phyloP scores from a whole-genome alignment of 2,888 invertebrate species.

The Megalurothrips usitatus region DNA sequence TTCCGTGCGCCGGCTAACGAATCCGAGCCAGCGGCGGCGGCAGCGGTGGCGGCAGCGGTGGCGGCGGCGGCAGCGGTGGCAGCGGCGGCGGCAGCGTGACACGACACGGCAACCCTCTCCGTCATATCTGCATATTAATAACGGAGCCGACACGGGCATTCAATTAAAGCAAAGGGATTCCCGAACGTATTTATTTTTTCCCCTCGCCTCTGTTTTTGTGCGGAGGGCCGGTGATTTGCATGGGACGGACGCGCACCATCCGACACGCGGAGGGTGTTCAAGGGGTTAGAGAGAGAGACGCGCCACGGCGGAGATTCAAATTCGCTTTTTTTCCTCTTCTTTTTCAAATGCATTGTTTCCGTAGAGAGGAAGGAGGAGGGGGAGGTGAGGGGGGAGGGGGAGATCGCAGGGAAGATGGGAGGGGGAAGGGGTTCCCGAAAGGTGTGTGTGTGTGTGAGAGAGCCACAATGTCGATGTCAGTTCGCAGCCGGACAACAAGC shows the following conservation, averaged over 20 bases:
- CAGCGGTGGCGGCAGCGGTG: too few relatives aligned
- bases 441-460: neutral
- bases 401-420: neutral
- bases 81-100: too few relatives aligned
- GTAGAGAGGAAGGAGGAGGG: neutral
- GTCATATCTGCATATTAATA: slow-evolving; percentile 21
- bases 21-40: too few relatives aligned
- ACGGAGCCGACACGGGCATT: slow-evolving; percentile 11
- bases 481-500: slow-evolving; percentile 15
- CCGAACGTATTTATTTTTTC: slow-evolving; percentile 10
- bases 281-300: neutral
- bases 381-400: neutral
- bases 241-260: slow-evolving; percentile 13
- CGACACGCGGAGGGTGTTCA: slow-evolving; percentile 5
- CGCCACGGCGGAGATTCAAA: neutral
- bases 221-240: slow-evolving; percentile 2
- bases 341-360: neutral
- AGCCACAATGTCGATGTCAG: neutral
- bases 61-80: too few relatives aligned
- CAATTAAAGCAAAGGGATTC: slow-evolving; percentile 25
- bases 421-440: neutral
- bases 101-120: neutral
- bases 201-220: slow-evolving; percentile 22
- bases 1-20: too few relatives aligned
- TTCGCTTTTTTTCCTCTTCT: neutral